Percentiles rank a stretch among this genome's conserved stretches.
Evolutionary conservation across 2,113 vertebrate species (phyloP).

Genomic region (Meles meles): DNA sequence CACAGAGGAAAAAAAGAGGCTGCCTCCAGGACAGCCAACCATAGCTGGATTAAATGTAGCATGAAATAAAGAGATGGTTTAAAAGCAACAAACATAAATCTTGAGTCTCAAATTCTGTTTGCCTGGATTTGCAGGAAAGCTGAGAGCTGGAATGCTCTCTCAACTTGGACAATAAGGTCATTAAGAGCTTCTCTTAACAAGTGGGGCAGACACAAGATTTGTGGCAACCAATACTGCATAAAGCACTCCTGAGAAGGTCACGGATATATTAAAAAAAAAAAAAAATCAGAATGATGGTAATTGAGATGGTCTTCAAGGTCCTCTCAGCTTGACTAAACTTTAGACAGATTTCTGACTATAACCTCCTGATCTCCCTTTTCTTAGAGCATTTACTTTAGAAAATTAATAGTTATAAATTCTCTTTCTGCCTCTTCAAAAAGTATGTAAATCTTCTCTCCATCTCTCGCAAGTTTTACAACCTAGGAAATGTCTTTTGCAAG

Average conservation of each 20-base stretch:
- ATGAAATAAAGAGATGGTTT: constrained; percentile 38
- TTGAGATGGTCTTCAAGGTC: not conserved
- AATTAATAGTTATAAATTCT: not conserved
- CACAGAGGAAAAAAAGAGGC: constrained; percentile 17
- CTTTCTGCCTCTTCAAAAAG: not conserved
- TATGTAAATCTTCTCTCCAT: not conserved
- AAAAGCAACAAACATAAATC: constrained; percentile 18
- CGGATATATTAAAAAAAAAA: not conserved
- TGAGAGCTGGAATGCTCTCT: not conserved
- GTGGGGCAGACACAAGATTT: not conserved
- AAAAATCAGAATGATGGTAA: not conserved
- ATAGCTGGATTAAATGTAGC: not conserved
- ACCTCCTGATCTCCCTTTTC: not conserved
- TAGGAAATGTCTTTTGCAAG: not conserved
- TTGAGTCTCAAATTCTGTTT: constrained; percentile 1
- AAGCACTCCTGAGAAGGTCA: not conserved
- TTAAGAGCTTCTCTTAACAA: not conserved
- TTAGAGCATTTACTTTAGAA: constrained; percentile 10
- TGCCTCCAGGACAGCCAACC: not conserved
- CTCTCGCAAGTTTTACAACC: not conserved
- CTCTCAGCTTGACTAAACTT: not conserved
- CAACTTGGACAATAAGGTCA: not conserved
- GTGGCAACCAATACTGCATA: not conserved
- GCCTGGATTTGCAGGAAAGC: not conserved
- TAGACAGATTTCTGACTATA: not conserved